Evolutionary conservation across 2,113 vertebrate species (phyloP), one percentile per base, ranked within the genome.

Genomic region (Clarias gariepinus): DNA sequence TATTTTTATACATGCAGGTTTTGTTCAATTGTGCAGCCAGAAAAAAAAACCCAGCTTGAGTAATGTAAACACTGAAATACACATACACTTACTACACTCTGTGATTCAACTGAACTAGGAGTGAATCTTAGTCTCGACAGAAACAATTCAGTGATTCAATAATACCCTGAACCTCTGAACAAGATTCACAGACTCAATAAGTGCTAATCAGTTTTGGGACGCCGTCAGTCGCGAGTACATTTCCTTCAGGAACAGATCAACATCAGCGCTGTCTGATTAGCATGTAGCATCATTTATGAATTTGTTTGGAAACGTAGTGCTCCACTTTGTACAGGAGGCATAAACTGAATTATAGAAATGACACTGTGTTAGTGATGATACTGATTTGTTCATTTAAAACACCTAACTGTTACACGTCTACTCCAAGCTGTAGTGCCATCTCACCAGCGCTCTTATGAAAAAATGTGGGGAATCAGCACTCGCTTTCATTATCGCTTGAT

Each of bases 401-500:
- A 18, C n/a, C 12, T 30, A 30, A 30, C 0, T 68, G 30, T 41
- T 41, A 47, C 19, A 4, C 11, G 33, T 41, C 36, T 47, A 23
- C 36, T 47, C 69, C 69, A 12, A 4, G 47, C 36, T 73, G 69
- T 41, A 23, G 33, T 47, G 19, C 36, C 19, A 41, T 73, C 19
- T 73, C 69, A 47, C 19, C 69, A 73, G 69, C 9, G 33, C 3
- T 19, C 33, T 73, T 18, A 21, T 8, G 19, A 41, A 69, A 16
- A 76, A 25, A 53, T 28, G 21, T 19, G 64, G 25, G 74, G 74
- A 57, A 77, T 47, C 57, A 63, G 74, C 74, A 41, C 81, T 85
- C 74, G 58, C 85, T 85, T 85, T 85, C 78, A 87, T 89, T 81
- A 82, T 15, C 4, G 25, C 60, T 69, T 85, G 76, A 82, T 85